These are phyloP conservation scores for Mormyrus hasselquistii DNA, from an alignment of 2,797 vertebrate genomes.

Conservation along the genomic window DNA sequence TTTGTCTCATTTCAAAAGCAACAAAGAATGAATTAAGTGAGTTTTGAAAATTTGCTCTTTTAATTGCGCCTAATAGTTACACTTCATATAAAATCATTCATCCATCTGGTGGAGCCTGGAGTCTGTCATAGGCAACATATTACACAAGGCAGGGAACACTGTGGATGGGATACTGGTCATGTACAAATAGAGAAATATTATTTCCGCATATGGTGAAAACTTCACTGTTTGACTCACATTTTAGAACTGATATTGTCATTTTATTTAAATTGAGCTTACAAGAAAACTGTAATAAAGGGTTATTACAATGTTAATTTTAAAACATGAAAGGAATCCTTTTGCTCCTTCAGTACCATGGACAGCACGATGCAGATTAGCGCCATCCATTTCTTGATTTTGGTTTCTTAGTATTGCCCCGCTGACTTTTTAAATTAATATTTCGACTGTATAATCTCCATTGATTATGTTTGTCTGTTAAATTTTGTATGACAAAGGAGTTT, in stretches of 20 bases:
- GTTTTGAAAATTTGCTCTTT: not conserved
- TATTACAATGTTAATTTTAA: not conserved
- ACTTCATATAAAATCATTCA: not conserved
- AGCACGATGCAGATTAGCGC: conserved; percentile 41
- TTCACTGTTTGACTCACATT: not conserved
- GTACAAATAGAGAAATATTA: not conserved
- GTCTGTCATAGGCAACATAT: not conserved
- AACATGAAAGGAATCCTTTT: not conserved
- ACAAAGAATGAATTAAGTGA: not conserved
- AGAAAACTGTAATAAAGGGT: not conserved
- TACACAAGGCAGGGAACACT: not conserved
- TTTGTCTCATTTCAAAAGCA: not conserved
- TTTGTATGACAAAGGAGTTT: not conserved
- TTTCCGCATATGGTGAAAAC: not conserved
- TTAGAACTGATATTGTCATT: not conserved
- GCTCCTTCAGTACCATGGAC: conserved; percentile 53
- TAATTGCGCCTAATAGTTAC: not conserved
- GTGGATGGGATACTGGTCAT: not conserved
- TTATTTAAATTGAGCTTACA: not conserved
- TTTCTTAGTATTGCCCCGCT: not conserved
- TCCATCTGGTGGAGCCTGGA: not conserved
- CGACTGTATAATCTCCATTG: not conserved
- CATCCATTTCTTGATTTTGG: conserved; percentile 14
- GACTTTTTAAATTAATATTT: not conserved
- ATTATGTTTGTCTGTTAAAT: not conserved